These are phyloP conservation scores for Etheostoma perlongum DNA, from an alignment of 2,797 vertebrate species.

Conservation along the genomic window DNA sequence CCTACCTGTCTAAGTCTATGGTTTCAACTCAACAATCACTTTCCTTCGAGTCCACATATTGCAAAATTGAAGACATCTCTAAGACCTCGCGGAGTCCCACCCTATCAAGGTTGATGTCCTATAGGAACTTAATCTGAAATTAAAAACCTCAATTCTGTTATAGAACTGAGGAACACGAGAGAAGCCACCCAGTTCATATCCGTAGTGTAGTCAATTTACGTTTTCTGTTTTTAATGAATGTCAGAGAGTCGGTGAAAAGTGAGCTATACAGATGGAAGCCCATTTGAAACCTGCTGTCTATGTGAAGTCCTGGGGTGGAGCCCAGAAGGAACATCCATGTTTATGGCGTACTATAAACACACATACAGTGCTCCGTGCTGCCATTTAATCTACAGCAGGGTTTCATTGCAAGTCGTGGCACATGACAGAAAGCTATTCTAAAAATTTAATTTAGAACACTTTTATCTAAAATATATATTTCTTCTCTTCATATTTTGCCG, in stretches of 20 bases:
- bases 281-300: conserved; percentile 86
- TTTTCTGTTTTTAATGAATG: conserved; percentile 78
- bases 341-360: conserved; percentile 78
- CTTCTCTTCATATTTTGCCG: background rate
- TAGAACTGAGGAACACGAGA: conserved; percentile 40
- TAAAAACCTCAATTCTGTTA: conserved; percentile 24
- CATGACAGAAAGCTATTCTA: conserved; percentile 14
- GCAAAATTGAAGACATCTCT: conserved; percentile 13
- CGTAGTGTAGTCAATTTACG: conserved; percentile 30
- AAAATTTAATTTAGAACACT: background rate
- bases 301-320: conserved; percentile 82
- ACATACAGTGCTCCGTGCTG: conserved; percentile 63
- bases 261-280: conserved; percentile 83
- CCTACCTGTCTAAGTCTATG: conserved; percentile 23
- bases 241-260: conserved; percentile 68
- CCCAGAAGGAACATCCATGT: conserved; percentile 78
- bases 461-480: background rate
- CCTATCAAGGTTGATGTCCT: conserved; percentile 22
- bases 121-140: conserved; percentile 24
- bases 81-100: conserved; percentile 1
- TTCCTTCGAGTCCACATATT: conserved; percentile 10
- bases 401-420: conserved; percentile 37
- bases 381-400: conserved; percentile 48
- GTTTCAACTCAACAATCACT: conserved; percentile 27
- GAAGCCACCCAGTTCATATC: conserved; percentile 28